These are phyloP conservation scores for Nomada ferruginata DNA, from an alignment of 2,888 invertebrate species.

Conservation along the genomic window DNA sequence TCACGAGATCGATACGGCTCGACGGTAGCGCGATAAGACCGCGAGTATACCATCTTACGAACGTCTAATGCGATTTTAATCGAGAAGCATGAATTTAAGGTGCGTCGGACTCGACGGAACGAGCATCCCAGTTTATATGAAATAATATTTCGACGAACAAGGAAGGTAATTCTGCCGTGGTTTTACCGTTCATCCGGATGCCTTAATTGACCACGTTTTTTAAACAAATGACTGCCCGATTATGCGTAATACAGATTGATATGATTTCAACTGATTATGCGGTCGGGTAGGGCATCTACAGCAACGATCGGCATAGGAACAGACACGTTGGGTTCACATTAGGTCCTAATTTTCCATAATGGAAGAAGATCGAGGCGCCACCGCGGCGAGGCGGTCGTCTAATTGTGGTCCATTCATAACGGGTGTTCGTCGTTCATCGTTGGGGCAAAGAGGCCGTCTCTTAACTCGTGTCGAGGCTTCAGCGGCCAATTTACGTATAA, in stretches of 20 bases:
- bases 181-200: constrained; percentile 52
- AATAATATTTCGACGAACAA: constrained; percentile 35
- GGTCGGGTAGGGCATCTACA: constrained; percentile 27
- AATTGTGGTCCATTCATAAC: constrained; percentile 78
- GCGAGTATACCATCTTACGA: constrained; percentile 68
- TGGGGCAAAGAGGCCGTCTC: constrained; percentile 42
- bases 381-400: constrained; percentile 69
- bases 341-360: constrained; percentile 79
- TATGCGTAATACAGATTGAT: constrained; percentile 5
- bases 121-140: constrained; percentile 37
- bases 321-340: constrained; percentile 66
- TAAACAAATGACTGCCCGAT: background rate
- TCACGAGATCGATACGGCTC: constrained; percentile 26
- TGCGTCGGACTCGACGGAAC: constrained; percentile 72
- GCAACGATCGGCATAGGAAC: constrained; percentile 57
- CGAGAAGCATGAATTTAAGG: constrained; percentile 82
- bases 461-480: constrained; percentile 58
- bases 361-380: constrained; percentile 78
- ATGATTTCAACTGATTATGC: background rate
- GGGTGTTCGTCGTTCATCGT: constrained; percentile 40
- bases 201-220: constrained; percentile 35
- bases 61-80: constrained; percentile 83
- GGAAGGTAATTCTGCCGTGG: constrained; percentile 62
- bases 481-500: constrained; percentile 53
- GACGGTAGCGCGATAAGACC: constrained; percentile 47